Conservation (phyloP, 2,113 vertebrate genomes). For the Seriola quinqueradiata region DNA sequence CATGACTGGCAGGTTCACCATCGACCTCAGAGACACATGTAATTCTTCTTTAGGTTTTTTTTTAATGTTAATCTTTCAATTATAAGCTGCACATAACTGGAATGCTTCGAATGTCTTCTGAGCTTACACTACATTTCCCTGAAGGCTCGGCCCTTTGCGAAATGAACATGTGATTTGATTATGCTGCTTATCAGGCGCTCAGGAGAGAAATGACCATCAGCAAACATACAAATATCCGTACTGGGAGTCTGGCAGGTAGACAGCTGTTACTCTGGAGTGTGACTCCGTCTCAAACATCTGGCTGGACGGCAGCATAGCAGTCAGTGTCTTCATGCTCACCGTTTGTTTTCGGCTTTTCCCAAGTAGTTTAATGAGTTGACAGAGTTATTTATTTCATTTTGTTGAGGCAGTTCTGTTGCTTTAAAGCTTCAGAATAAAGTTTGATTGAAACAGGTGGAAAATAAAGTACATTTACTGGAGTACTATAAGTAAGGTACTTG, state of each 20-base stretch:
- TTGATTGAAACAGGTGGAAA: background rate
- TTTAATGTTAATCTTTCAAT: background rate
- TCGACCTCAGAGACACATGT: background rate
- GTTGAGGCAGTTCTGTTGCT: background rate
- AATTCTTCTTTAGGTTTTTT: background rate
- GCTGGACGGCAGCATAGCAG: too few relatives aligned
- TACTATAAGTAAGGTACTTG: background rate
- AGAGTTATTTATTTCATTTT: background rate
- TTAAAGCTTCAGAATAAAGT: background rate
- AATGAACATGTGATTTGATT: slow-evolving; percentile 10
- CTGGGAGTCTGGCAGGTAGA: background rate
- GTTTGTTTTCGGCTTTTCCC: too few relatives aligned
- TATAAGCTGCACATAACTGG: background rate
- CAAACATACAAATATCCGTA: background rate
- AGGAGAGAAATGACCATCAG: background rate
- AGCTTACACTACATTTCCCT: slow-evolving; percentile 1
- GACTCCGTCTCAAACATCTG: too few relatives aligned
- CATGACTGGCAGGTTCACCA: background rate
- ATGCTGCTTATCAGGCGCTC: background rate
- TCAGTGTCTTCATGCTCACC: too few relatives aligned
- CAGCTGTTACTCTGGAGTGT: background rate
- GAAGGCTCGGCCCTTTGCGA: background rate
- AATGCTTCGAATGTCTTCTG: slow-evolving; percentile 6
- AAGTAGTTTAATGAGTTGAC: background rate
- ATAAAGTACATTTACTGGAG: too few relatives aligned